Percentiles rank a stretch among this genome's conserved stretches.
Conservation (phyloP, 2,888 invertebrate species). For the Sphaerophoria rueppellii region DNA sequence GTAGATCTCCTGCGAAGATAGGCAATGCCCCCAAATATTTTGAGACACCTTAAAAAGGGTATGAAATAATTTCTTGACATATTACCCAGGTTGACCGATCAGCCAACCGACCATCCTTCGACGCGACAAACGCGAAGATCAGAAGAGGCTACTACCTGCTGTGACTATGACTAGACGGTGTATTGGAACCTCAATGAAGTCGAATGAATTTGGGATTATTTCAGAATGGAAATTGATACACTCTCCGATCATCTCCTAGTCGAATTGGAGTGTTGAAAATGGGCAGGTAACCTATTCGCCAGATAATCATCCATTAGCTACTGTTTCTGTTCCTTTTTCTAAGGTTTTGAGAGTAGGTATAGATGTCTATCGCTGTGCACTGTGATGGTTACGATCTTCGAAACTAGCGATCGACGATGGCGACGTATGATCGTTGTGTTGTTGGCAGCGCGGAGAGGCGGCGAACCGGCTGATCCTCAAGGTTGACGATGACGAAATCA, state of each 20-base stretch:
- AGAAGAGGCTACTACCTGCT: not conserved
- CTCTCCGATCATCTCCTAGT: constrained; percentile 4
- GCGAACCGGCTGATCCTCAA: not conserved
- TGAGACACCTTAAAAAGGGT: constrained; percentile 71
- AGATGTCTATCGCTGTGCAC: constrained; percentile 41
- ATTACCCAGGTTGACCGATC: constrained; percentile 41
- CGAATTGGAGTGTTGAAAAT: constrained; percentile 63
- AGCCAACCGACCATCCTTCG: constrained; percentile 52
- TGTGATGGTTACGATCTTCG: constrained; percentile 1
- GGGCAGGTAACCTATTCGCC: constrained; percentile 72
- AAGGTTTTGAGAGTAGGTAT: not conserved
- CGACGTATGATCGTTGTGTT: constrained; percentile 11
- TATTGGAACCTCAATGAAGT: constrained; percentile 50
- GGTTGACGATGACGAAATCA: constrained; percentile 12
- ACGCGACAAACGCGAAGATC: not conserved
- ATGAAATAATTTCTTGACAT: constrained; percentile 71
- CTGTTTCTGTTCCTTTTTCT: constrained; percentile 55
- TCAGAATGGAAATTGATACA: constrained; percentile 66
- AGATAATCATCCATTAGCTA: constrained; percentile 74
- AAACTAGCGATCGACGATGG: constrained; percentile 14
- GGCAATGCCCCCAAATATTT: constrained; percentile 69
- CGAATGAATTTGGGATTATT: constrained; percentile 45
- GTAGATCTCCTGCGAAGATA: constrained; percentile 60
- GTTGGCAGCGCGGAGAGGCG: not conserved
- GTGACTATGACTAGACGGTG: constrained; percentile 5